Conservation (phyloP, 2,113 vertebrate species). For the Xenopus laevis region DNA sequence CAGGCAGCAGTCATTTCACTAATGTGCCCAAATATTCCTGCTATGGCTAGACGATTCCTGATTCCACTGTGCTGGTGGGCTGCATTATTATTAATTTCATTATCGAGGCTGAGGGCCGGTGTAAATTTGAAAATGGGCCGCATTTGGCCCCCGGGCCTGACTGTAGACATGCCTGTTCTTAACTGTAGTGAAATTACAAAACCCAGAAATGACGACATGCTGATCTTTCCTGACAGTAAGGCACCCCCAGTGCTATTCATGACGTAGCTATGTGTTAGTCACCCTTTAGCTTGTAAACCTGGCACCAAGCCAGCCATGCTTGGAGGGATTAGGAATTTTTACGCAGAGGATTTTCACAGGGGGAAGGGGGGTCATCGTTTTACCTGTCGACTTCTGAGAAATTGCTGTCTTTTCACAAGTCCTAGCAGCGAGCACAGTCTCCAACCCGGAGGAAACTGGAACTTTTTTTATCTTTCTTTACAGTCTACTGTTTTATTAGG, state of each 20-base stretch:
- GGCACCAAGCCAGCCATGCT: background rate
- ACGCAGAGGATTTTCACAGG: slow-evolving; percentile 13
- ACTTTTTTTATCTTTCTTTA: background rate
- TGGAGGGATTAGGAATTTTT: slow-evolving; percentile 7
- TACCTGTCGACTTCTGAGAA: slow-evolving; percentile 8
- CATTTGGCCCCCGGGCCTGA: too few species aligned
- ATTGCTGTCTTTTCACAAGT: slow-evolving; percentile 17
- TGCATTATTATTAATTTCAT: too few species aligned
- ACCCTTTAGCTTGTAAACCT: background rate
- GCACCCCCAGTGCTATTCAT: slow-evolving; percentile 19
- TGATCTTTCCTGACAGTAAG: slow-evolving; percentile 8
- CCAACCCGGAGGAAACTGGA: background rate
- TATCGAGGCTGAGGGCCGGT: too few species aligned
- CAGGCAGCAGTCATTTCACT: too few species aligned
- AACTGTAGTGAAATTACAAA: background rate
- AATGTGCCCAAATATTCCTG: too few species aligned
- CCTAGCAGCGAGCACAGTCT: slow-evolving; percentile 1
- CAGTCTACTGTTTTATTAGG: slow-evolving; percentile 7
- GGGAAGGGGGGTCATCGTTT: background rate
- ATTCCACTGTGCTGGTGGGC: too few species aligned
- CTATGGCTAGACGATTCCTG: too few species aligned
- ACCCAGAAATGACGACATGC: slow-evolving; percentile 20
- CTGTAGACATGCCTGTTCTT: too few species aligned
- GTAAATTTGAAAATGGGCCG: too few species aligned
- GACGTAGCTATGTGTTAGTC: slow-evolving; percentile 16